Base-by-base conservation (phyloP, 2,797 vertebrate species). In the Melanotaenia parkinsoni region DNA sequence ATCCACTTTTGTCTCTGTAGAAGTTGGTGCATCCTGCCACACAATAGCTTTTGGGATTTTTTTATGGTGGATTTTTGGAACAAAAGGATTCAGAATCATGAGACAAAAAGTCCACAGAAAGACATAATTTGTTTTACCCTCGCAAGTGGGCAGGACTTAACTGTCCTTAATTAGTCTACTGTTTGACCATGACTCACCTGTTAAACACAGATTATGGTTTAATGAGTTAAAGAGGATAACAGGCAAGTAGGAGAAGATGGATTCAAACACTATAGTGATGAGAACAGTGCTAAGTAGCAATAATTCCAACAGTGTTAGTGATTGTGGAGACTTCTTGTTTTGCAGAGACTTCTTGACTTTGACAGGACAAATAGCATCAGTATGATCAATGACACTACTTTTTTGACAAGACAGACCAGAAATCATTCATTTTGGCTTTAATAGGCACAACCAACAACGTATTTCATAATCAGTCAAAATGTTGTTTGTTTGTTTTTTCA, bases 381-480 rank as follows among this genome's bases (percentile, higher is more conserved):
- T 70, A 30, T 50, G 51, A 2, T 57, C 54, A 30, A 61, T 26
- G 22, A 60, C 16, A 65, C 60, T 54, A 20, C 18, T 47, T 56
- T 71, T 66, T 65, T 32, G n/a, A 59, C 22, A 40, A 24, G 11
- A 65, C 58, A 73, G 72, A 71, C 57, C 33, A 70, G 72, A 66
- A 72, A 28, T 72, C 61, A 30, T 74, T 67, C 64, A 64, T 37
- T 75, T 69, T 80, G 50, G 67, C 60, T 54, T 63, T 53, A 20
- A 63, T 54, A 78, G 68, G 64, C 58, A 72, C 50, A 43, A 18
- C 37, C 47, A 6, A 77, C 47, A 83, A 62, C 79, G 84, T 84
- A 72, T 83, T 82, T 83, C 65, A 83, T 37, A 56, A 73, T 30
- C 18, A 58, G 6, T 53, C 30, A 47, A 26, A 63, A 33, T 24